A percentile compares a stretch with the other conserved stretches of the same genome.
Evolutionary conservation across 2,888 invertebrate species (phyloP).

Genomic region (Blastobasis lacticolella): DNA sequence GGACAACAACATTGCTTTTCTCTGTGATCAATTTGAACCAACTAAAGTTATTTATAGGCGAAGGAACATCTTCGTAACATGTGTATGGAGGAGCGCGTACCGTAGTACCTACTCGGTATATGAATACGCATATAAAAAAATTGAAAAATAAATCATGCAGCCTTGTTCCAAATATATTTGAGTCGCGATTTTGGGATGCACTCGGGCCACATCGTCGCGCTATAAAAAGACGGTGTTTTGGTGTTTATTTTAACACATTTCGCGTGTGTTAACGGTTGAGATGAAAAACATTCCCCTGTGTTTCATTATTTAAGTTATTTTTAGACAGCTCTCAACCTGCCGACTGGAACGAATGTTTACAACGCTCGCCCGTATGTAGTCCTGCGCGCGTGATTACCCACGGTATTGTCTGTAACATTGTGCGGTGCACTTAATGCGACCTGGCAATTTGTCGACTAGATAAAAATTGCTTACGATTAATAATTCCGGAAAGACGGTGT

Average conservation of each 20-base stretch:
- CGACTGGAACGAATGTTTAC: constrained; percentile 43
- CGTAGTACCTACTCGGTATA: constrained; percentile 7
- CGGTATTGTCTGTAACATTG: too few species aligned
- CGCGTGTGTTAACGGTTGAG: constrained; percentile 67
- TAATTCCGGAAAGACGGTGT: constrained; percentile 6
- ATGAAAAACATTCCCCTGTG: constrained; percentile 73
- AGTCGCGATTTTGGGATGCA: constrained; percentile 59
- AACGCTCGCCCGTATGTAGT: too few species aligned
- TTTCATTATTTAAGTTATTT: constrained; percentile 71
- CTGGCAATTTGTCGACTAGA: too few species aligned
- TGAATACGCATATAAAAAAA: constrained; percentile 32
- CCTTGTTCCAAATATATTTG: constrained; percentile 47
- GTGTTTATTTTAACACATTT: constrained; percentile 73
- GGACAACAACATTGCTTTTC: constrained; percentile 34
- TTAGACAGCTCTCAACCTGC: constrained; percentile 68
- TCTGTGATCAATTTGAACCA: constrained; percentile 18
- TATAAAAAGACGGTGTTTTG: constrained; percentile 67
- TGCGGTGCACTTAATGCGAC: too few species aligned
- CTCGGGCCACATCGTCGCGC: constrained; percentile 57
- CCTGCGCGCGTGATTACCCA: too few species aligned
- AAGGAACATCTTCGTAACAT: constrained; percentile 45
- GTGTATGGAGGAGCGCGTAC: constrained; percentile 24
- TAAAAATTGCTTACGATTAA: too few species aligned
- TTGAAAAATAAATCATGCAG: constrained; percentile 59
- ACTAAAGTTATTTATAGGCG: constrained; percentile 33